Base-by-base conservation (phyloP, 1,140 invertebrate species). In the Tetramorium alpestre region DNA sequence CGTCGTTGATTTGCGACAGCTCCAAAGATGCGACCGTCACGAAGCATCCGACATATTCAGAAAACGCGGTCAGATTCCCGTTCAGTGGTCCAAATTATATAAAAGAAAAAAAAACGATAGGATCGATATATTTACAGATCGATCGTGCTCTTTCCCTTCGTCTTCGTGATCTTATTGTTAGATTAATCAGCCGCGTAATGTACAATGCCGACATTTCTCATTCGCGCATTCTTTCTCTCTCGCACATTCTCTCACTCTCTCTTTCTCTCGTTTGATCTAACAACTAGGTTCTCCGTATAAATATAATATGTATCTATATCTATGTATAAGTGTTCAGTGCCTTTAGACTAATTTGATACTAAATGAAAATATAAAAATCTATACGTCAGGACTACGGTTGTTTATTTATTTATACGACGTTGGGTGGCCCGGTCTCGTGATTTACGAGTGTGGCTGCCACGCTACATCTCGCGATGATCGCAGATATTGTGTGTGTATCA, bases 331-430 rank as follows among this genome's bases (percentile, higher is more conserved):
- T 70, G 60, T 87, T 3, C 47, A 38, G 13, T 73, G 77, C 65
- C 38, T 84, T 84, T 84, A 87, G 85, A 84, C 33, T 87, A 84
- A 64, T 84, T 72, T 67, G 82, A 76, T 84, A 65, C 62, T 75
- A 87, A 87, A 87, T 87, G 58, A 87, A 87, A 87, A 87, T 87
- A 87, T 87, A 87, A 87, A 87, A 87, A 87, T 87, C 70, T 87
- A 85, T 67, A 87, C 54, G 82, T 85, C 67, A 41, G 56, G n/a
- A 54, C 80, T 76, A 85, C 70, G 41, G 16, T 87, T 81, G 67
- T 60, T 41, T 72, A 86, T 81, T 77, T 81, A 54, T 65, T 13
- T 60, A 67, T 47, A 80, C 13, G 64, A 81, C n/a, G n/a, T 13
- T 16, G 49, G 60, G 22, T 72, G 69, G 51, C 77, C 51, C 75